Conservation (phyloP, 2,797 vertebrate genomes). For the Pyrocephalus nanus region DNA sequence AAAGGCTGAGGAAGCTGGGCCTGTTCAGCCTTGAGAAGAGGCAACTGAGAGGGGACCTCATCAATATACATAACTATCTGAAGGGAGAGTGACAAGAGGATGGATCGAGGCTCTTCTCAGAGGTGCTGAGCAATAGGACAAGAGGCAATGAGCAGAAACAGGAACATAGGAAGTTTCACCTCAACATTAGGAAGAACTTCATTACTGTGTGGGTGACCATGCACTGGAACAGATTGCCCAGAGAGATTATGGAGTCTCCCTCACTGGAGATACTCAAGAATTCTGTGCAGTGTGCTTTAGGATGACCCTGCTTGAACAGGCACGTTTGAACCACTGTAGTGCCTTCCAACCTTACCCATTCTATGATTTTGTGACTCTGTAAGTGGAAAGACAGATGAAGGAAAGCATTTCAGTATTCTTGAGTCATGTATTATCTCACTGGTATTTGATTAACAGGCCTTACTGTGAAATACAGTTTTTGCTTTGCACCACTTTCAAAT, state of each 20-base stretch:
- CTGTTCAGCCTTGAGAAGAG: fast-evolving
- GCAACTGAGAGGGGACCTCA: fast-evolving
- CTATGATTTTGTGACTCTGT: neutral
- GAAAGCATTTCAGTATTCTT: neutral
- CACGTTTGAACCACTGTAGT: neutral
- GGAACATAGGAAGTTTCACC: neutral
- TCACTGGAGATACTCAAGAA: neutral
- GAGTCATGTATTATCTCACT: neutral
- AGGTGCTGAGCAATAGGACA: neutral
- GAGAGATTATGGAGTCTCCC: neutral
- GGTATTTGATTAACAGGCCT: neutral
- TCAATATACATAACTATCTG: neutral
- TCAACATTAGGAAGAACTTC: neutral
- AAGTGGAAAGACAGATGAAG: neutral
- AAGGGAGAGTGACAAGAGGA: neutral
- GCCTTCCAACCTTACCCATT: neutral
- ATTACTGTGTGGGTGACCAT: neutral
- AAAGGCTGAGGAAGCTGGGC: neutral
- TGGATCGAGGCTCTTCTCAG: neutral
- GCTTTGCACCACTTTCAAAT: slow-evolving; percentile 14
- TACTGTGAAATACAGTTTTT: slow-evolving; percentile 1
- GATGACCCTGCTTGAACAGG: neutral
- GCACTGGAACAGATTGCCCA: neutral
- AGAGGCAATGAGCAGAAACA: neutral
- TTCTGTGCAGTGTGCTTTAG: neutral